These are phyloP conservation scores for Champsocephalus esox DNA, from an alignment of 2,797 vertebrate genomes.

Conservation along the genomic window DNA sequence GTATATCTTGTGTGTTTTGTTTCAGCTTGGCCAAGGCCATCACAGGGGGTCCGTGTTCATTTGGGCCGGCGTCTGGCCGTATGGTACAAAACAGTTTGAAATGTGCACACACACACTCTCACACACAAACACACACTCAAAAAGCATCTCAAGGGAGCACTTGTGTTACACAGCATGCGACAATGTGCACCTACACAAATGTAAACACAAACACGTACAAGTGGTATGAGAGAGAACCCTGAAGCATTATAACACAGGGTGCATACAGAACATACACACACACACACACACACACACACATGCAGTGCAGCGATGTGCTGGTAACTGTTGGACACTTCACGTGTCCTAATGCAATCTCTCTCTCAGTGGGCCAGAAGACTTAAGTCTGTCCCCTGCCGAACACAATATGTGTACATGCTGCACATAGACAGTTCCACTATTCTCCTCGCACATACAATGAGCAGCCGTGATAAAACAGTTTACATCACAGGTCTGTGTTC, in stretches of 20 bases:
- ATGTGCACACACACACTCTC: slow-evolving; percentile 1
- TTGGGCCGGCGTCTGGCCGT: slow-evolving; percentile 82
- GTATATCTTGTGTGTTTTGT: slow-evolving; percentile 71
- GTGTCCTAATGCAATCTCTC: slow-evolving; percentile 77
- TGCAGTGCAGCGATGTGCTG: slow-evolving; percentile 55
- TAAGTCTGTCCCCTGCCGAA: slow-evolving; percentile 76
- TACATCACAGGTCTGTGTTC: slow-evolving; percentile 3
- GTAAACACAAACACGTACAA: slow-evolving; percentile 55
- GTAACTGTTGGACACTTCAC: slow-evolving; percentile 74
- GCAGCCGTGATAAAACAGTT: slow-evolving; percentile 18
- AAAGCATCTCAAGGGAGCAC: slow-evolving; percentile 64
- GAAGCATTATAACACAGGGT: slow-evolving; percentile 32
- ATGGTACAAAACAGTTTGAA: slow-evolving; percentile 81
- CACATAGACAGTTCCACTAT: slow-evolving; percentile 43
- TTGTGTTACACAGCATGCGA: slow-evolving; percentile 65
- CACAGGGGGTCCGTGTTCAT: slow-evolving; percentile 88
- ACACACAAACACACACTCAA: slow-evolving; percentile 33
- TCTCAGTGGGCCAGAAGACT: slow-evolving; percentile 76
- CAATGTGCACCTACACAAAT: slow-evolving; percentile 61
- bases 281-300: slow-evolving; percentile 27
- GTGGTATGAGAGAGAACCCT: slow-evolving; percentile 35
- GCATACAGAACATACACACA: slow-evolving; percentile 47
- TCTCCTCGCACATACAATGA: slow-evolving; percentile 31
- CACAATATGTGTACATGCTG: slow-evolving; percentile 54
- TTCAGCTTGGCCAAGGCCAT: slow-evolving; percentile 86